Evolutionary conservation across 2,888 invertebrate genomes (phyloP).

Genomic region (Muschampia plurimacula): DNA sequence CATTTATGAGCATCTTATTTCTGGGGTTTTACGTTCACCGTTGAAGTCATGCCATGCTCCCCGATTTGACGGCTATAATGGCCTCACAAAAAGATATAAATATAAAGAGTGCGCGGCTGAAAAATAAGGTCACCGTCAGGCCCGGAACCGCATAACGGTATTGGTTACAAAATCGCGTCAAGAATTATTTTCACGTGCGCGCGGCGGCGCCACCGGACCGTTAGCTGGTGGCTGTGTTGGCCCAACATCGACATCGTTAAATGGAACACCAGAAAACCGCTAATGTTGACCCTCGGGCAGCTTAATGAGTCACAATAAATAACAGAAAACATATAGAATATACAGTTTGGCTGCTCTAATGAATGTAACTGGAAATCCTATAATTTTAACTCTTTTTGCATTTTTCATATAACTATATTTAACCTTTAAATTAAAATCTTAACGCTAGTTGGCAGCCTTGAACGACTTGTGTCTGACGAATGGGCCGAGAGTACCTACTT

Average conservation of each 20-base stretch:
- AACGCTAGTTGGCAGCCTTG: too few species aligned
- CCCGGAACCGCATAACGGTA: conserved; percentile 84
- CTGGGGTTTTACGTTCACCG: background rate
- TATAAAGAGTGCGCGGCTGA: conserved; percentile 74
- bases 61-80: conserved; percentile 16
- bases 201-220: conserved; percentile 67
- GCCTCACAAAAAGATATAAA: conserved; percentile 72
- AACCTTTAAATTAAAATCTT: background rate
- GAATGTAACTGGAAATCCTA: background rate
- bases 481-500: background rate
- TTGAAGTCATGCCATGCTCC: background rate
- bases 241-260: conserved; percentile 63
- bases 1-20: background rate
- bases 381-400: background rate
- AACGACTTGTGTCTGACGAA: too few species aligned
- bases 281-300: conserved; percentile 47
- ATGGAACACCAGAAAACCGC: conserved; percentile 61
- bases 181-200: conserved; percentile 85
- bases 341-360: background rate
- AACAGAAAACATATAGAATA: conserved; percentile 2
- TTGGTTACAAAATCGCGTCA: conserved; percentile 84
- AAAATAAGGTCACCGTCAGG: conserved; percentile 82
- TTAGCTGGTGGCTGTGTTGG: conserved; percentile 65
- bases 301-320: conserved; percentile 25
- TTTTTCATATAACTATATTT: background rate